Evolutionary conservation across 1,140 invertebrate genomes (phyloP), one percentile per base, ranked within the genome.

Genomic region (Drosophila simulans): DNA sequence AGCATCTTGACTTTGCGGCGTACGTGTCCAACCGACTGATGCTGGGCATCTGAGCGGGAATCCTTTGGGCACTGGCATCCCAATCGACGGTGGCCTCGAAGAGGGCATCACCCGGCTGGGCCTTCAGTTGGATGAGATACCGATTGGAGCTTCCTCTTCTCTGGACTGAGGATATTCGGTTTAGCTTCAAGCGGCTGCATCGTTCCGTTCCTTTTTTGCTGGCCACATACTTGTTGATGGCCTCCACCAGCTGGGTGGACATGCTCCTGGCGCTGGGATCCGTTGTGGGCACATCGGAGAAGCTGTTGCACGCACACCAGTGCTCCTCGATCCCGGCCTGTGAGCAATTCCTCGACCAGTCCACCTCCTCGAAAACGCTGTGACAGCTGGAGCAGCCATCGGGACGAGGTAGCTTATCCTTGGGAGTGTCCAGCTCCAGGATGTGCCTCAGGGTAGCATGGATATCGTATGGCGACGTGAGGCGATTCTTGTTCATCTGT

Each of bases 391-490:
- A 92, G 89, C 95, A 96, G 22, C 57, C 46, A 2, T 74, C 62
- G 4, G 82, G 78, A 4, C 43, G 46, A 4, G 75, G 78, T 8
- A 79, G 40, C 8, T 65, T 12, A 0, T 51, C 74, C 7, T 13
- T n/a, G 3, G 65, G 37, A 4, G 92, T 93, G 12, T 89, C 76
- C 31, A 93, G 22, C 17, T 91, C 68, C n/a, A 93, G 59, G 27
- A 94, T 86, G 63, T 94, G 86, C 53, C 91, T 89, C 17, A 94
- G 65, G 0, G 94, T 95, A 60, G 96, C 95, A 88, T 98, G 95
- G 3, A 98, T 91, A 90, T 98, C 97, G 91, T 95, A 98, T 0
- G 97, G 95, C 5, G 97, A 96, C 0, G 95, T 96, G 8, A 98
- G 92, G 20, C 95, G 94, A 70, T 94, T 94, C 13, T 93, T 93